phyloP scores from a whole-genome alignment of 2,113 vertebrate species.

The Muscicapa adusta region DNA sequence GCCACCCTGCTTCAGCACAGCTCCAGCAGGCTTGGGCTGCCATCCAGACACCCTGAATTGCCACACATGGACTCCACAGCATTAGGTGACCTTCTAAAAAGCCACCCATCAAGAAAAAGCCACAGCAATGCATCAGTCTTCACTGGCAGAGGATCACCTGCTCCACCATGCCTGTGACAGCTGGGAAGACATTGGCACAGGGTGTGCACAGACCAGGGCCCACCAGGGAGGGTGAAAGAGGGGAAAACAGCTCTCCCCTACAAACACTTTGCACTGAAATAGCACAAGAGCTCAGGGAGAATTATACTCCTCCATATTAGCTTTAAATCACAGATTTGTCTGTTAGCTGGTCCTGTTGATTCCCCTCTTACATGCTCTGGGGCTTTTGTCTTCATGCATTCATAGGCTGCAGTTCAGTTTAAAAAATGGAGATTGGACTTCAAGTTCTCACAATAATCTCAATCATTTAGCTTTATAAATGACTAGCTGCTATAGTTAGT shows the following conservation, averaged over 20 bases:
- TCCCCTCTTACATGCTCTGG: neutral
- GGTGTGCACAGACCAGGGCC: fast-evolving
- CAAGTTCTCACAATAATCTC: neutral
- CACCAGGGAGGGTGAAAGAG: fast-evolving
- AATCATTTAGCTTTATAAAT: neutral
- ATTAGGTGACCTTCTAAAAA: neutral
- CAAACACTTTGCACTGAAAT: neutral
- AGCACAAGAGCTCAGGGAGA: neutral
- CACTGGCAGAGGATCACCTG: neutral
- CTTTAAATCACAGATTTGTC: neutral
- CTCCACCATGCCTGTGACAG: fast-evolving
- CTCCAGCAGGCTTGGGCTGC: neutral
- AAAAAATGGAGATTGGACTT: neutral
- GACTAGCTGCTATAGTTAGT: neutral
- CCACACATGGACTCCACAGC: fast-evolving
- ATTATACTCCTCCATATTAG: neutral
- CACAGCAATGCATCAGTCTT: fast-evolving
- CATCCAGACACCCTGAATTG: neutral
- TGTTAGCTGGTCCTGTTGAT: neutral
- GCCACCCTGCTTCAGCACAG: neutral
- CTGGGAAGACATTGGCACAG: neutral
- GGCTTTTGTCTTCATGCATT: neutral
- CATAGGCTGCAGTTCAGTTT: neutral
- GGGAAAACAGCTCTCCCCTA: neutral
- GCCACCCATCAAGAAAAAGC: neutral